Conservation (phyloP, 2,888 invertebrate species). For the Thelaira solivaga region DNA sequence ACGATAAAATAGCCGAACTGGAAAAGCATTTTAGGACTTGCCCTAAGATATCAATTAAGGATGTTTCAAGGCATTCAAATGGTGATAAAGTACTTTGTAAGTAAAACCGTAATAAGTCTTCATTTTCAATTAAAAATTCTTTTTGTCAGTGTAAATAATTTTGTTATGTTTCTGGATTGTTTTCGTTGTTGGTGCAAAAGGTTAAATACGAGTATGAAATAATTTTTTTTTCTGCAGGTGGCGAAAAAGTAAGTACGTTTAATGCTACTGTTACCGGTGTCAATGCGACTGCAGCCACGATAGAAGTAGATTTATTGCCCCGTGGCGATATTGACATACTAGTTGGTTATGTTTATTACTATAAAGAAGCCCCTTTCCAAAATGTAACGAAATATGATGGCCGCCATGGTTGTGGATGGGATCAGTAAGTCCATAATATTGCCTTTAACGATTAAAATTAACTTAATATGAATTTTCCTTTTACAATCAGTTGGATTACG, state of each 20-base stretch:
- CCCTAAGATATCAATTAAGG: slow-evolving; percentile 65
- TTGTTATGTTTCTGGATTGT: no score
- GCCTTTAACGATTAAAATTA: no score
- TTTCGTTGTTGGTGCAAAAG: no score
- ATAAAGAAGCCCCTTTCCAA: slow-evolving; percentile 84
- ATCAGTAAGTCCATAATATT: slow-evolving; percentile 78
- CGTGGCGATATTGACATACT: slow-evolving; percentile 85
- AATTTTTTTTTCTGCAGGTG: slow-evolving; percentile 58
- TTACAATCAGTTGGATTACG: slow-evolving; percentile 86
- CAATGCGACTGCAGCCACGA: slow-evolving; percentile 77
- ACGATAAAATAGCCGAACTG: slow-evolving; percentile 80
- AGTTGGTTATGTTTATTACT: slow-evolving; percentile 93
- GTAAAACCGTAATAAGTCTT: slow-evolving; percentile 67
- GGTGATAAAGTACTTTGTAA: slow-evolving; percentile 94
- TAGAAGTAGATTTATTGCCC: slow-evolving; percentile 82
- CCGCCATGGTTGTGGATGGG: slow-evolving; percentile 92
- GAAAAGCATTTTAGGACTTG: slow-evolving; percentile 69
- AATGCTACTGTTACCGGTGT: slow-evolving; percentile 75
- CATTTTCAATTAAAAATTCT: background rate
- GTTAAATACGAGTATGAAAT: no score
- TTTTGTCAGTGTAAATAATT: no score
- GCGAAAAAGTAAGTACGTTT: slow-evolving; percentile 52
- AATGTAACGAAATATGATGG: slow-evolving; percentile 92
- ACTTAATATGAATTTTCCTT: background rate
- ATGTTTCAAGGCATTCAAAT: slow-evolving; percentile 82